Conservation (phyloP, 2,888 invertebrate species). For the Silvanus unidentatus region DNA sequence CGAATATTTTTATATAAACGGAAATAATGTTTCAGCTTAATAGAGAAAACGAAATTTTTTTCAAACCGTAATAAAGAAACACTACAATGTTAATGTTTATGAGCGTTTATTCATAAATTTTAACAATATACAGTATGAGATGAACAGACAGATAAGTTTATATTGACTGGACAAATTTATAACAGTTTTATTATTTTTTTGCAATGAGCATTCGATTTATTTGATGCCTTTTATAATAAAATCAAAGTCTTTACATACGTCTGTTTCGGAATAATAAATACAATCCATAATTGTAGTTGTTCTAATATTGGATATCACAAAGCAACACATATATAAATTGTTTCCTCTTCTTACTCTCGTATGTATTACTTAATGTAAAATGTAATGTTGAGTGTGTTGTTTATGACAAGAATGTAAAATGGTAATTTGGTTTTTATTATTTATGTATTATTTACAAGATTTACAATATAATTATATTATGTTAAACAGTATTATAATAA, state of each 20-base stretch:
- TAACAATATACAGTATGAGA: conserved; percentile 48
- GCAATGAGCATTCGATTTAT: conserved; percentile 42
- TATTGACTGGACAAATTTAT: conserved; percentile 47
- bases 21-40: too few relatives aligned
- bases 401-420: too few relatives aligned
- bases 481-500: too few relatives aligned
- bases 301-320: neutral
- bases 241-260: neutral
- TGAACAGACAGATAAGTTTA: conserved; percentile 46
- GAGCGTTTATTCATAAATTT: conserved; percentile 42
- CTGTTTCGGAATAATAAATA: too few relatives aligned
- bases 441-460: neutral
- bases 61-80: too few relatives aligned
- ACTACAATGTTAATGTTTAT: too few relatives aligned
- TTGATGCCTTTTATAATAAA: neutral
- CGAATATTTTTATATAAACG: too few relatives aligned
- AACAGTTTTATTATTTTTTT: conserved; percentile 37
- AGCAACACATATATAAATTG: neutral
- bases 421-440: neutral
- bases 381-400: too few relatives aligned
- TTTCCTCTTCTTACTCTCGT: neutral
- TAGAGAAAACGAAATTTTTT: too few relatives aligned
- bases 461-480: too few relatives aligned
- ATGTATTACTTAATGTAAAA: too few relatives aligned
- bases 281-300: too few relatives aligned